Evolutionary conservation across 2,797 vertebrate species (phyloP).

Genomic region (Agapornis canus): DNA sequence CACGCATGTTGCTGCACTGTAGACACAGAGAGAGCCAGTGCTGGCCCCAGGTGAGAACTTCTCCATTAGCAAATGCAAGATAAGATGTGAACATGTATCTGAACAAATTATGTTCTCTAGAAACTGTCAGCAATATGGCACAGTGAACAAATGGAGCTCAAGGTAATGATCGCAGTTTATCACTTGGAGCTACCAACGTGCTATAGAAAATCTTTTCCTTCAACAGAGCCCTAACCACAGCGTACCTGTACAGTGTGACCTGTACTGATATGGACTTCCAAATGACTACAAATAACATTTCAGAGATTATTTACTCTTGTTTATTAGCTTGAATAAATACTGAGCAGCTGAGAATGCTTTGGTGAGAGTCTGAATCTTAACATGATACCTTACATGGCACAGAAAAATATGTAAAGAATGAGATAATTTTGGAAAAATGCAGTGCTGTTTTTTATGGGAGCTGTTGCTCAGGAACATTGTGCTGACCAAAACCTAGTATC

Average conservation of each 20-base stretch:
- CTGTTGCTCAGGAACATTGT: constrained; percentile 4
- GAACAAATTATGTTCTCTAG: background rate
- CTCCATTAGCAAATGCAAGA: background rate
- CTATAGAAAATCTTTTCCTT: background rate
- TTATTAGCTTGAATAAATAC: background rate
- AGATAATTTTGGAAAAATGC: constrained; percentile 19
- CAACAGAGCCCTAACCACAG: background rate
- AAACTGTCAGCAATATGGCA: background rate
- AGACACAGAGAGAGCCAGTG: background rate
- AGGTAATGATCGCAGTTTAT: background rate
- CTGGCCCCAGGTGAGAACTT: background rate
- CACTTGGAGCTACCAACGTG: background rate
- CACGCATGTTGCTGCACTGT: background rate
- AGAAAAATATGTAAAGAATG: constrained; percentile 10
- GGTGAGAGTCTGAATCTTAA: background rate
- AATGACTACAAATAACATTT: background rate
- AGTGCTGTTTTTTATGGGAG: background rate
- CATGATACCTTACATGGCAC: background rate
- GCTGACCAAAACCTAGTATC: background rate
- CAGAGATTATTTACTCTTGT: background rate
- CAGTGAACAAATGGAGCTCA: background rate
- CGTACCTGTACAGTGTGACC: background rate
- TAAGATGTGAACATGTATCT: background rate
- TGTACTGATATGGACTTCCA: background rate
- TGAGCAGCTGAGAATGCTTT: background rate